Evolutionary conservation across 1,140 invertebrate genomes (phyloP).

Genomic region (Brachionus calyciflorus): DNA sequence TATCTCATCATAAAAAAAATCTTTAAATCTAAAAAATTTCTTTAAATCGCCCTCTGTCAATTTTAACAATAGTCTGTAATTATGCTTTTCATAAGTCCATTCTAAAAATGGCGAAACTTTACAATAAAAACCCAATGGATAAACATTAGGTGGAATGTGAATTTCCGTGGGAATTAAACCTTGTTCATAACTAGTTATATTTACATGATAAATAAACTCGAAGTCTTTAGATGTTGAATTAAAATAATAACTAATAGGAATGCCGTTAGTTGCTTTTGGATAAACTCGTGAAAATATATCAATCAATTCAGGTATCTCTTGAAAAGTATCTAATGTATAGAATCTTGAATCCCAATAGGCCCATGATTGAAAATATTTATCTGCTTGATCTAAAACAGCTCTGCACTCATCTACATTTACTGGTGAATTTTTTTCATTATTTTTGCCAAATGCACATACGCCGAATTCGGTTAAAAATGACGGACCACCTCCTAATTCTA

Average conservation of each 20-base stretch:
- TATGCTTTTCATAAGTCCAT: conserved; percentile 47
- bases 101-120: conserved; percentile 1
- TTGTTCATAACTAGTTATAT: neutral
- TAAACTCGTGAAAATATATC: conserved; percentile 49
- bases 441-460: conserved; percentile 48
- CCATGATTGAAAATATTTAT: conserved; percentile 51
- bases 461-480: conserved; percentile 53
- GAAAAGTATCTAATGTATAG: conserved; percentile 47
- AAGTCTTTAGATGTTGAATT: conserved; percentile 47
- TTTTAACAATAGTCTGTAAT: neutral
- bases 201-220: conserved; percentile 26
- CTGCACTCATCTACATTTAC: conserved; percentile 50
- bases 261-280: conserved; percentile 49
- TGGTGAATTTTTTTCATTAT: conserved; percentile 31
- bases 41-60: conserved; percentile 2
- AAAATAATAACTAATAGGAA: conserved; percentile 46
- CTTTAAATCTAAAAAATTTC: neutral
- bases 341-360: conserved; percentile 53
- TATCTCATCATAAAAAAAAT: neutral
- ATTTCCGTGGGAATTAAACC: conserved; percentile 49
- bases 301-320: conserved; percentile 40
- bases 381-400: conserved; percentile 49
- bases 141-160: conserved; percentile 49
- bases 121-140: conserved; percentile 49
- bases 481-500: conserved; percentile 47